Percentiles rank a stretch among this genome's conserved stretches.
Conservation (phyloP, 1,140 invertebrate genomes). For the Phocides pigmalion region DNA sequence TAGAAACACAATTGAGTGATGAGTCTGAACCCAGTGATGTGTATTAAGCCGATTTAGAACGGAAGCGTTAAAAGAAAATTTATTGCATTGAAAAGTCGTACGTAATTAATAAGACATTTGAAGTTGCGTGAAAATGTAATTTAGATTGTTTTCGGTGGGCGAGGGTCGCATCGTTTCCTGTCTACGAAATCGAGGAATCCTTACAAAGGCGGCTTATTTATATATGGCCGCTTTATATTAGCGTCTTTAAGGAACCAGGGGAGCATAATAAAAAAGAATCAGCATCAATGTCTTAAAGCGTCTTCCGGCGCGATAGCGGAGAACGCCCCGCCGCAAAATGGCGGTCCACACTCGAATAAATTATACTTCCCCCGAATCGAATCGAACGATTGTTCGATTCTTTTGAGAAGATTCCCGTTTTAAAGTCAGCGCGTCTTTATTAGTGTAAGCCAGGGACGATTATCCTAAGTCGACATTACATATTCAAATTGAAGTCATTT, state of each 20-base stretch:
- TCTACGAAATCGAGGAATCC: slow-evolving; percentile 60
- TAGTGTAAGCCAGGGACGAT: slow-evolving; percentile 82
- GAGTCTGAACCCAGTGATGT: slow-evolving; percentile 35
- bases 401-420: slow-evolving; percentile 76
- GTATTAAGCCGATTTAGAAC: slow-evolving; percentile 74
- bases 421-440: slow-evolving; percentile 77
- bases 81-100: slow-evolving; percentile 81
- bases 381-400: slow-evolving; percentile 80
- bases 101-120: slow-evolving; percentile 84
- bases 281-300: slow-evolving; percentile 82
- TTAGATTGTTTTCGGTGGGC: slow-evolving; percentile 79
- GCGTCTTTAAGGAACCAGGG: slow-evolving; percentile 80
- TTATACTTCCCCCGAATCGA: slow-evolving; percentile 76
- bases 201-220: slow-evolving; percentile 80
- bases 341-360: slow-evolving; percentile 83
- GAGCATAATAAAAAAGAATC: slow-evolving; percentile 82
- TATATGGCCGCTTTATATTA: slow-evolving; percentile 82
- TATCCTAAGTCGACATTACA: slow-evolving; percentile 82
- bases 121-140: slow-evolving; percentile 84
- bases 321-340: slow-evolving; percentile 79
- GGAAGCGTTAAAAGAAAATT: slow-evolving; percentile 80
- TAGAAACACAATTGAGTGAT: slow-evolving; percentile 59
- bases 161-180: slow-evolving; percentile 71
- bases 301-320: slow-evolving; percentile 74
- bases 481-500: slow-evolving; percentile 83